These are phyloP conservation scores for Magallana angulata DNA, from an alignment of 1,140 invertebrate genomes.

Conservation along the genomic window DNA sequence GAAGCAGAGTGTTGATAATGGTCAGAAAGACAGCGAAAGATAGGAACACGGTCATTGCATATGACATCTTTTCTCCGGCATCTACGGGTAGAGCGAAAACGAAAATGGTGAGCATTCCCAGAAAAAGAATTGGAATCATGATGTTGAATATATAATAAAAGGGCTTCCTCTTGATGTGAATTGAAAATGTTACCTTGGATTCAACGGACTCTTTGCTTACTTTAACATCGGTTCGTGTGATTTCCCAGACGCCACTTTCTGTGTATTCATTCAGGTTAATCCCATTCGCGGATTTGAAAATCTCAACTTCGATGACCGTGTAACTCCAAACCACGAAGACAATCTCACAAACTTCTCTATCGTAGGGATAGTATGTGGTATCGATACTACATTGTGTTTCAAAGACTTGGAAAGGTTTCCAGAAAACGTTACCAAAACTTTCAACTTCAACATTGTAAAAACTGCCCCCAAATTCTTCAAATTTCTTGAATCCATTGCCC, in stretches of 20 bases:
- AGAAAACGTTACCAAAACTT: constrained; percentile 39
- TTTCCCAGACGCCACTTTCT: no score
- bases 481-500: constrained; percentile 41
- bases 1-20: constrained; percentile 82
- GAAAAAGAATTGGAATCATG: constrained; percentile 82
- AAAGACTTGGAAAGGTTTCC: constrained; percentile 52
- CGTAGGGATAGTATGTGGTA: constrained; percentile 86
- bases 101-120: constrained; percentile 81
- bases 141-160: constrained; percentile 81
- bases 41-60: constrained; percentile 82
- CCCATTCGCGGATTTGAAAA: no score
- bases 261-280: no score
- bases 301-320: no score
- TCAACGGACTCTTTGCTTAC: not conserved
- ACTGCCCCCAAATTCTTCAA: constrained; percentile 44
- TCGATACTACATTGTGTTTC: constrained; percentile 92
- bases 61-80: constrained; percentile 82
- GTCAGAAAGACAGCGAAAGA: constrained; percentile 83
- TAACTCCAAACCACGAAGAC: no score
- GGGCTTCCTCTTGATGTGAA: constrained; percentile 65
- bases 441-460: constrained; percentile 43
- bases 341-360: constrained; percentile 84
- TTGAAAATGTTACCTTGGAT: constrained; percentile 51
- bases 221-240: not conserved
- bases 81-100: constrained; percentile 83